Evolutionary conservation across 2,888 invertebrate genomes (phyloP), one percentile per base, ranked within the genome.

Genomic region (Therioaphis trifolii): DNA sequence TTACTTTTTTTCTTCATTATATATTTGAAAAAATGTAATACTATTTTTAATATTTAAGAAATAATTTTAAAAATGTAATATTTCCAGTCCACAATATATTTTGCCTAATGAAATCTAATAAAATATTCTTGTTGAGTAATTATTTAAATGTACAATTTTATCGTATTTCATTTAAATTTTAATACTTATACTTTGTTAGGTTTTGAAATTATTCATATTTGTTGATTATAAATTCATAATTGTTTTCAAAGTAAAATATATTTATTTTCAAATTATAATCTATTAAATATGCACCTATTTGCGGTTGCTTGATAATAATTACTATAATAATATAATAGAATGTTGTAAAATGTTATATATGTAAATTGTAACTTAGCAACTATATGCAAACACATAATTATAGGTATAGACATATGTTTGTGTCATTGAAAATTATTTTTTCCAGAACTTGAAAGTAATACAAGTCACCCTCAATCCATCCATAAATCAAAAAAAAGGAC

Each of bases 381-480:
- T 15, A 21, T 55, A 4, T 55, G 27, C 52, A 40, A 24, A 68
- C 27, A 78, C 5, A 29, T 63, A 11, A 52, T 11, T 79, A 14
- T 52, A 18, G 24, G 55, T 68, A 12, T 43, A 43, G n/a, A 55
- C 12, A 1, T 58, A 40, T 40, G 40, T 14, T 15, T 69, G 2
- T 79, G 27, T 43, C 9, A 55, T 55, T 78, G 4, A 7, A 4
- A 69, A 46, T 9, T 1, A 61, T 46, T 35, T 74, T 49, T 80
- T 82, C 49, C 63, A 82, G 82, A 82, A 0, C 49, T 82, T 15
- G 63, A 82, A 82, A 82, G 80, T 49, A 72, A 80, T 61, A 12
- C 5, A 21, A 80, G 74, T 52, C 82, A 27, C 4, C 21, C 71
- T 21, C 15, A 0, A 52, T 63, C 74, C 63, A 40, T 24, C 52